Evolutionary conservation across 2,113 vertebrate genomes (phyloP).

Genomic region (Acrocephalus arundinaceus): DNA sequence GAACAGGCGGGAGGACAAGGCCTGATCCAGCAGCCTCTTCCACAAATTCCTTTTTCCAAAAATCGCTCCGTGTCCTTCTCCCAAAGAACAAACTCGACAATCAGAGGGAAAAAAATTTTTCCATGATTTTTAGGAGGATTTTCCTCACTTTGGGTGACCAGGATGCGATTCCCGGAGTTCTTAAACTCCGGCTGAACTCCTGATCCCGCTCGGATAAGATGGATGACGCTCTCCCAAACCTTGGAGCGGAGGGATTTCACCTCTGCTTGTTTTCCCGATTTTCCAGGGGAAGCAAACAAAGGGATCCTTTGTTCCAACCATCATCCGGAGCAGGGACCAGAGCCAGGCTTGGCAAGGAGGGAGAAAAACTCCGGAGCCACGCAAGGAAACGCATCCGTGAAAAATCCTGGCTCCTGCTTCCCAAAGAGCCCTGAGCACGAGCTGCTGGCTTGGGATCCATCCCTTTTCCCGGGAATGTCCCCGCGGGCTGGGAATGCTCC

Average conservation of each 20-base stretch:
- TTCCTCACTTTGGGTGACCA: accelerated
- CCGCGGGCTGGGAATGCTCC: neutral
- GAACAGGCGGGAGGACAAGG: neutral
- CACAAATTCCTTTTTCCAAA: neutral
- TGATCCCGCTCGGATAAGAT: neutral
- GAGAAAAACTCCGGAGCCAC: neutral
- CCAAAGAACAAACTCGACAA: neutral
- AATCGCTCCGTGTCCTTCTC: accelerated
- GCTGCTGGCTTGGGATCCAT: neutral
- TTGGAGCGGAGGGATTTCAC: neutral
- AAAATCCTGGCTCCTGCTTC: neutral
- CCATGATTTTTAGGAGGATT: neutral
- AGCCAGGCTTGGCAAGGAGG: constrained; percentile 40
- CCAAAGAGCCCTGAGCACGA: neutral
- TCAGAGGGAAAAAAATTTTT: accelerated
- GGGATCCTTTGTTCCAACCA: neutral
- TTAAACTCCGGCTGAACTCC: neutral
- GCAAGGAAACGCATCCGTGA: neutral
- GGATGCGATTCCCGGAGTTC: neutral
- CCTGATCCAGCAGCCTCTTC: neutral
- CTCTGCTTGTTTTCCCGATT: neutral
- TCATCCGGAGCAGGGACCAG: neutral
- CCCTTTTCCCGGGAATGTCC: neutral
- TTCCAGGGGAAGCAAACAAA: constrained; percentile 9
- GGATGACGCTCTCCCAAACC: neutral